Evolutionary conservation across 2,797 vertebrate species (phyloP).

Genomic region (Alca torda): DNA sequence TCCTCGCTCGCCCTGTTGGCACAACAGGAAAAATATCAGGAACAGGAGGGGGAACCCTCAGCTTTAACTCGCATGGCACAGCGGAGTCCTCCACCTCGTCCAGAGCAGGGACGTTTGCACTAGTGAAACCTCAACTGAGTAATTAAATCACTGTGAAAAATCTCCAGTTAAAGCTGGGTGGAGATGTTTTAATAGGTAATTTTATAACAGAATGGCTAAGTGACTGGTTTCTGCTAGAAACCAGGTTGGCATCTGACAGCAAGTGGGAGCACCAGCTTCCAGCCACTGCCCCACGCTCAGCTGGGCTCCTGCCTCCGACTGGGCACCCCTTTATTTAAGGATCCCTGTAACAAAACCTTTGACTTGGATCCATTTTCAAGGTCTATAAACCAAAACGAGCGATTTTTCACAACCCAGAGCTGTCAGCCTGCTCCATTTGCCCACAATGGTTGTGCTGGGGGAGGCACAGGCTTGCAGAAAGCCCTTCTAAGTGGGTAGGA

Average conservation of each 20-base stretch:
- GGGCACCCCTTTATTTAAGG: background rate
- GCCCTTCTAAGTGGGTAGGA: background rate
- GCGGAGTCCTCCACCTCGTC: background rate
- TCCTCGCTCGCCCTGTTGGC: slow-evolving; percentile 88
- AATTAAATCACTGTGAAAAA: background rate
- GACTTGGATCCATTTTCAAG: background rate
- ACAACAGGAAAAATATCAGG: background rate
- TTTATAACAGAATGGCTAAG: background rate
- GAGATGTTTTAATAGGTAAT: background rate
- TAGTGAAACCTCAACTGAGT: background rate
- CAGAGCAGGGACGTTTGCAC: background rate
- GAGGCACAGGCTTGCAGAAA: background rate
- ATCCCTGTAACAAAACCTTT: background rate
- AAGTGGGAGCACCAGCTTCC: background rate
- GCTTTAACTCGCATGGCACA: background rate
- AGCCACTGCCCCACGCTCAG: background rate
- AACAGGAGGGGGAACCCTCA: background rate
- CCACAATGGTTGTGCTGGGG: fast-evolving
- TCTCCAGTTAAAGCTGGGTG: background rate
- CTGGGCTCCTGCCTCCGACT: background rate
- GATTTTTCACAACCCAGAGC: background rate
- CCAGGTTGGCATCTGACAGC: background rate
- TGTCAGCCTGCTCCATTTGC: background rate
- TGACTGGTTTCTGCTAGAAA: background rate
- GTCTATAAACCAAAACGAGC: background rate